Evolutionary conservation across 2,888 invertebrate species (phyloP).

Genomic region (Cinara cedri): DNA sequence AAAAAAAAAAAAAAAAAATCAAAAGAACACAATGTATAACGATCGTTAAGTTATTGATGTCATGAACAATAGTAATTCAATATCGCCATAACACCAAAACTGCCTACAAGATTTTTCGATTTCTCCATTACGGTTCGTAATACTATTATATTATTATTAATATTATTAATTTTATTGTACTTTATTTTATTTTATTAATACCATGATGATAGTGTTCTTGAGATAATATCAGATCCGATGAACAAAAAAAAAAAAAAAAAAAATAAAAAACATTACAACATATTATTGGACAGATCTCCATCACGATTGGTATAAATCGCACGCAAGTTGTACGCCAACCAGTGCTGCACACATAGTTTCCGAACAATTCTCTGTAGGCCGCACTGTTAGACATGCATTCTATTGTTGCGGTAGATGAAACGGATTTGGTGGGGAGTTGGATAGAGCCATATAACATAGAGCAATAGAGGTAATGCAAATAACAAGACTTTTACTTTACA

Average conservation of each 20-base stretch:
- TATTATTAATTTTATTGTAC: no score
- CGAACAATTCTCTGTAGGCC: background rate
- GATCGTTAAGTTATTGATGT: slow-evolving; percentile 11
- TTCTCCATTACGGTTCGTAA: slow-evolving; percentile 3
- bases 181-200: background rate
- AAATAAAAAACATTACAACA: background rate
- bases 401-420: background rate
- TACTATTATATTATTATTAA: background rate
- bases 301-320: background rate
- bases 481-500: background rate
- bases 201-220: slow-evolving; percentile 19
- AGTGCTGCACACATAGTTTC: background rate
- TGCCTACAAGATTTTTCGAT: background rate
- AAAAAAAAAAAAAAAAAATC: background rate
- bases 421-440: background rate
- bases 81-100: background rate
- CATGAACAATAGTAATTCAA: slow-evolving; percentile 32
- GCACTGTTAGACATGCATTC: background rate
- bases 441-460: background rate
- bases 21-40: background rate
- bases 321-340: background rate
- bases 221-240: slow-evolving; percentile 22
- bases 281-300: background rate
- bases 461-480: background rate
- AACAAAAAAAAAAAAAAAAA: background rate